phyloP scores from a whole-genome alignment of 2,797 vertebrate species.

The Molossus molossus region DNA sequence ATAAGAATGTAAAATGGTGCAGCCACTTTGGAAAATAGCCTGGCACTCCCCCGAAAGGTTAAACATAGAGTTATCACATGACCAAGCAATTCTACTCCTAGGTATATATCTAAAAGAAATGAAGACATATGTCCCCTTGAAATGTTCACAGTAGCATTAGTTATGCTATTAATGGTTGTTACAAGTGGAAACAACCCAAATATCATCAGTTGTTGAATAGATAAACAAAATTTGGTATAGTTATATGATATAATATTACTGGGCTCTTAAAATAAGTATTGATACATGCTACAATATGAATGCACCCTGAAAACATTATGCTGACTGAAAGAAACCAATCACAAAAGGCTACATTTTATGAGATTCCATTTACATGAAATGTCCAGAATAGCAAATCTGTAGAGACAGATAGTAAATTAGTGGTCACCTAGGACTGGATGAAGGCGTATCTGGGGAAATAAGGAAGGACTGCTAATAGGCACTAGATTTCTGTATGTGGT shows the following conservation, averaged over 20 bases:
- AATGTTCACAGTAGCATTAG: neutral
- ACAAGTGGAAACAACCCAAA: neutral
- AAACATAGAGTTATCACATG: neutral
- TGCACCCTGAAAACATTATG: neutral
- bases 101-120: neutral
- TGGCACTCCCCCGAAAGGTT: neutral
- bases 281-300: neutral
- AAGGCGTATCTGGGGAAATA: neutral
- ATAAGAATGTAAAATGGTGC: neutral
- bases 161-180: neutral
- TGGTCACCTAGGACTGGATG: neutral
- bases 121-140: neutral
- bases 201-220: neutral
- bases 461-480: neutral
- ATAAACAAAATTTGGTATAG: neutral
- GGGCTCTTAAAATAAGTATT: neutral
- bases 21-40: neutral
- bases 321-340: neutral
- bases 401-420: neutral
- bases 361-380: neutral
- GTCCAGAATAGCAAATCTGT: neutral
- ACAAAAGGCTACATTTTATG: neutral
- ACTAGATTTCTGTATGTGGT: neutral
- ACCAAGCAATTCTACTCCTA: neutral
- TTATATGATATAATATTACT: neutral